Percentiles rank a stretch among this genome's conserved stretches.
phyloP scores from a whole-genome alignment of 2,113 vertebrate genomes.

The Bubo scandiacus region DNA sequence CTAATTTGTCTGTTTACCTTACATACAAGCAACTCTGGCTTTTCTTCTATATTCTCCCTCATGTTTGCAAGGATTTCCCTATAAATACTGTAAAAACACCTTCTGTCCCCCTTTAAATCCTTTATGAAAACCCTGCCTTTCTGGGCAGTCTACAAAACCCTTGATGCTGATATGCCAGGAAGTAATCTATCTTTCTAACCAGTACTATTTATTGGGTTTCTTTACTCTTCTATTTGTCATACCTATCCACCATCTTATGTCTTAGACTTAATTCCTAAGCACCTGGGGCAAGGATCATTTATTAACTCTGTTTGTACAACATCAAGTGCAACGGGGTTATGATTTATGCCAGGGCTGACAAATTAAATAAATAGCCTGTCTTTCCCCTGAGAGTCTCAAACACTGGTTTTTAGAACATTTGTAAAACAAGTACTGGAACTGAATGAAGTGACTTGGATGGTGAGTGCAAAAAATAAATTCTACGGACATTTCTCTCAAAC shows the following conservation, averaged over 20 bases:
- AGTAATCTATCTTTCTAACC: background rate
- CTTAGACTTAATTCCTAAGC: constrained; percentile 3
- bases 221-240: background rate
- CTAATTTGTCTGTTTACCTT: background rate
- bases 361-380: constrained; percentile 20
- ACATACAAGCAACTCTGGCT: background rate
- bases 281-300: constrained; percentile 12
- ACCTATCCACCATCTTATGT: background rate
- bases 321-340: constrained; percentile 4
- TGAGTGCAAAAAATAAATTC: background rate
- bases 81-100: background rate
- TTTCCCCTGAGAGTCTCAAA: background rate
- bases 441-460: background rate
- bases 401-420: background rate
- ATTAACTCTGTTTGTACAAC: constrained; percentile 26
- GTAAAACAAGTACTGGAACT: background rate
- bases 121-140: background rate
- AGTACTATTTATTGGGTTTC: background rate
- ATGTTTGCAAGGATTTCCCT: background rate
- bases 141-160: background rate
- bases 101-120: background rate
- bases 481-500: background rate
- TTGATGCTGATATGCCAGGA: background rate
- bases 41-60: background rate
- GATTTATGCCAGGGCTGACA: constrained; percentile 24